Base-by-base conservation (phyloP, 2,888 invertebrate genomes). In the Caenorhabditis panamensis region DNA sequence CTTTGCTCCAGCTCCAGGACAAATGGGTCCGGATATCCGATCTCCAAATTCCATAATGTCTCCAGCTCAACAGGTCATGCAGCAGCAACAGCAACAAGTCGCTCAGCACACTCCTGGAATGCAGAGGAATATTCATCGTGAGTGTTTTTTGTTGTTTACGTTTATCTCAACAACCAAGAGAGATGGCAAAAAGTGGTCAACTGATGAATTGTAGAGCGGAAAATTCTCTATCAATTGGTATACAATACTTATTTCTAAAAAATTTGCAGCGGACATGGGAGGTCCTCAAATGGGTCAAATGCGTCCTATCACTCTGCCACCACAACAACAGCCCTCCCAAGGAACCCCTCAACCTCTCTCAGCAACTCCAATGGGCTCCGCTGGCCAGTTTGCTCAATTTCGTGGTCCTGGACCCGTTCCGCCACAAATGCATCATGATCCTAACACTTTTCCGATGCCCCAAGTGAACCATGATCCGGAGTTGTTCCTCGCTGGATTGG, bases 401-500 rank as follows among this genome's bases (percentile, higher is more conserved):
- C 75, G 37, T 26, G 31, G 31, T 9, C 31, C 41, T 16, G 41
- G 5, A 3, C 9, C 51, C 36, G n/a, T n/a, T n/a, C n/a, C n/a
- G n/a, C n/a, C n/a, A n/a, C n/a, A n/a, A 31, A 36, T 66, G 64
- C 73, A 73, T 28, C 64, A 59, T 41, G 73, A 73, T 41, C 51
- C 59, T 18, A 72, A 53, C 44, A 41, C 58, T 3, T 73, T 73
- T 18, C 73, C 69, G 26, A 54, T 51, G 26, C 24, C 53, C 4
- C 37, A n/a, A 20, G 49, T 63, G 13, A 64, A 56, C 31, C 9
- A 28, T 13, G 59, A 75, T 51, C 76, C 86, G 8, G 83, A 84
- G 44, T 82, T 84, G 20, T 79, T 79, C 47, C 77, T 86, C 1
- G 56, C 80, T 13, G 86, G 86, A 9, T 72, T 79, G n/a, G 58